phyloP scores from a whole-genome alignment of 30 jellyfish, hydroid and myxozoan genomes.

The Catostylus mosaicus region DNA sequence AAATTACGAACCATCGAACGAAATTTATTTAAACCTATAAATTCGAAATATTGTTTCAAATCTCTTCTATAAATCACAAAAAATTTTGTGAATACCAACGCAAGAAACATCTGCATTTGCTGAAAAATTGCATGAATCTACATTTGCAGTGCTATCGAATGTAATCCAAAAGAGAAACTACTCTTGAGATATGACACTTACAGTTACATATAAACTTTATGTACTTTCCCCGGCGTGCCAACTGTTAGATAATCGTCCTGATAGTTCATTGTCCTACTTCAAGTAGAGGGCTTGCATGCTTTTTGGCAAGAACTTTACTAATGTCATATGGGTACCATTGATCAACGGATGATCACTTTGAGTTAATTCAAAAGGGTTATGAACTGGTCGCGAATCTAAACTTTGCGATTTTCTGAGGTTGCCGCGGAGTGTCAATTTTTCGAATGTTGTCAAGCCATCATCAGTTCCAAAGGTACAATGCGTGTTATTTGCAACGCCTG shows the following conservation, averaged over 20 bases:
- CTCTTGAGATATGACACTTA: too few species aligned
- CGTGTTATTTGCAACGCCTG: background rate
- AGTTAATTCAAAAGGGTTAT: background rate
- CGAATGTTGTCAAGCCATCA: constrained; percentile 7
- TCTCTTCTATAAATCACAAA: too few species aligned
- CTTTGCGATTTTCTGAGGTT: constrained; percentile 10
- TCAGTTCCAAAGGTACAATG: background rate
- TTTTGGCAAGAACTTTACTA: constrained; percentile 57
- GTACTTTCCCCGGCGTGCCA: constrained; percentile 41
- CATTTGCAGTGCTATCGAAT: too few species aligned
- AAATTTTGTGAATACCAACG: too few species aligned
- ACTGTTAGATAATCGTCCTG: constrained; percentile 22
- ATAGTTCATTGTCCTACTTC: constrained; percentile 1
- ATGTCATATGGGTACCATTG: constrained; percentile 53
- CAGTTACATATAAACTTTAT: background rate
- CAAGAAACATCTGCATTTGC: too few species aligned
- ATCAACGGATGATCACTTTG: constrained; percentile 1
- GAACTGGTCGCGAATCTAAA: background rate
- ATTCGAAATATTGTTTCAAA: too few species aligned
- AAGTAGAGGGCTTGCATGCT: constrained; percentile 54
- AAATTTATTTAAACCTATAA: too few species aligned
- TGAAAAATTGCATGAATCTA: too few species aligned
- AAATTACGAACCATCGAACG: too few species aligned
- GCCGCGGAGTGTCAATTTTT: background rate
- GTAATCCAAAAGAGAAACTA: too few species aligned